Evolutionary conservation across 2,888 invertebrate genomes (phyloP).

Genomic region (Harpalus rubripes): DNA sequence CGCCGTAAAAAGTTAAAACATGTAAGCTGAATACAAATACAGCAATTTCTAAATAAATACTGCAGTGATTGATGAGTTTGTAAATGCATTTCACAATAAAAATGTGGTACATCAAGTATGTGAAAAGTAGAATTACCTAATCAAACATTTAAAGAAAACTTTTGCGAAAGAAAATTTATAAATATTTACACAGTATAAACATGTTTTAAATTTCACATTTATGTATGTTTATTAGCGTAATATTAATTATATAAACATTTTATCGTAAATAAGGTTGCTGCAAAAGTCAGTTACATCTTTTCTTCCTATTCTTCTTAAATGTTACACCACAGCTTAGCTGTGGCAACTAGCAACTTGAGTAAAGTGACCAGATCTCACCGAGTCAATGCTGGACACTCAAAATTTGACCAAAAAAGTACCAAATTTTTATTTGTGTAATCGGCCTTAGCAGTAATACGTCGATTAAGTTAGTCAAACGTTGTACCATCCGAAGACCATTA

Average conservation of each 20-base stretch:
- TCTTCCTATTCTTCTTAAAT: no score
- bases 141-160: not conserved
- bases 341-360: no score
- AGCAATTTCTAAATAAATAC: constrained; percentile 1
- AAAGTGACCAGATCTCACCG: no score
- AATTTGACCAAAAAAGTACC: no score
- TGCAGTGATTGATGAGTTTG: not conserved
- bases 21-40: not conserved
- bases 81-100: constrained; percentile 7
- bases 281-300: no score
- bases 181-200: not conserved
- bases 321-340: no score
- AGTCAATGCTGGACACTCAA: no score
- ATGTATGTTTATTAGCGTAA: not conserved
- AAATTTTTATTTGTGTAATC: no score
- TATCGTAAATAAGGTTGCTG: no score
- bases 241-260: not conserved
- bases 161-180: not conserved
- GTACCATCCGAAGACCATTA: no score
- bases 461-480: no score
- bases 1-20: not conserved
- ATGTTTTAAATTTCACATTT: not conserved
- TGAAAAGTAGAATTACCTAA: not conserved
- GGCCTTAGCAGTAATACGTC: no score
- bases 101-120: not conserved